These are phyloP conservation scores for Physeter macrocephalus DNA, from an alignment of 2,113 vertebrate species.

Conservation along the genomic window DNA sequence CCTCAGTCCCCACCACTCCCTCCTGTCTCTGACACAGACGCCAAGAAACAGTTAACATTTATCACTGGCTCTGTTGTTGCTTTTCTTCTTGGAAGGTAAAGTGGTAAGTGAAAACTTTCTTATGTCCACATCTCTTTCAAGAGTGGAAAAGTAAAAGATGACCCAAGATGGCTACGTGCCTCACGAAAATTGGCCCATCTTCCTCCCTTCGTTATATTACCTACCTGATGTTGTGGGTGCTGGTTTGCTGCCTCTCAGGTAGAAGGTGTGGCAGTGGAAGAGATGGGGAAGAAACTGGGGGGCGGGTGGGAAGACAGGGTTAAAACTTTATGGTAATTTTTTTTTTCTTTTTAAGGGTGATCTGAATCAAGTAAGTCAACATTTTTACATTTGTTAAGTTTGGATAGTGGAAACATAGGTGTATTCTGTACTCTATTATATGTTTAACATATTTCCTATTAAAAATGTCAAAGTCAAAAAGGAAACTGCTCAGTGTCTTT, in stretches of 20 bases:
- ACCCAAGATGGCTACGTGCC: neutral
- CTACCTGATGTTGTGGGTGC: fast-evolving
- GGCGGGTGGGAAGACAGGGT: neutral
- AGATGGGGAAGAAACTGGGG: neutral
- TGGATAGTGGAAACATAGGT: neutral
- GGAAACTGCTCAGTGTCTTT: neutral
- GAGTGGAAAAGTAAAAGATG: neutral
- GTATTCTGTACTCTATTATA: neutral
- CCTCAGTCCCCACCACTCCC: neutral
- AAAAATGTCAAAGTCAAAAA: neutral
- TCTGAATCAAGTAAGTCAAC: neutral
- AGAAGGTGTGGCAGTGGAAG: neutral
- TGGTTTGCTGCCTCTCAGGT: neutral
- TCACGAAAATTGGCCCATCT: neutral
- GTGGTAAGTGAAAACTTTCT: neutral
- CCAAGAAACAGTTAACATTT: neutral
- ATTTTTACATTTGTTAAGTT: neutral
- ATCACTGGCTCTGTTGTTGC: neutral
- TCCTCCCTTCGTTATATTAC: neutral
- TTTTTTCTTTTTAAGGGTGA: constrained; percentile 18
- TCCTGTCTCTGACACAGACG: neutral
- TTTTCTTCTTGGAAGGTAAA: neutral
- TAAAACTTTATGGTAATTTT: neutral
- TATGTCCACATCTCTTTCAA: neutral
- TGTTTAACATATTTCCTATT: neutral